Evolutionary conservation across 37 sponge, comb jelly and placozoan species (phyloP), one percentile per base, ranked within the genome.

Genomic region (Halichondria panicea): DNA sequence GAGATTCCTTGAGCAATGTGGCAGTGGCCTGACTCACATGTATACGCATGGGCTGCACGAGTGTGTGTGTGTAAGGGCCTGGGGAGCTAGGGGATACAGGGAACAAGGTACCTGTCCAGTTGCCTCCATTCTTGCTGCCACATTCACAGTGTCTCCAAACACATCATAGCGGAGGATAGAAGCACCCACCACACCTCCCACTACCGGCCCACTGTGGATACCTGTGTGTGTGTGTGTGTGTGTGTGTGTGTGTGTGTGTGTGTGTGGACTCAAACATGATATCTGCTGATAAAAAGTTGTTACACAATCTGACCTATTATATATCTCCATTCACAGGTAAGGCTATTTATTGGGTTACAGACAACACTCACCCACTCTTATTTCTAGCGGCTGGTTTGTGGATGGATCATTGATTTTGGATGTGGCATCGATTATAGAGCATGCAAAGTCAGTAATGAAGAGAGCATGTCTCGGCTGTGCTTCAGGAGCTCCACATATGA

Each of bases 91-190:
- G 13, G 52, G 15, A 48, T 18, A 15, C 15, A 48, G 11, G 11
- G 52, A 48, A 48, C 11, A 48, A 48, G 44, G n/a, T 43, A 84
- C 85, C 77, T 70, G 43, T 31, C 85, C 85, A 22, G 85, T 84
- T 3, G 77, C 72, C 70, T 84, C 85, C 85, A 84, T 84, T 53
- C 85, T 38, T 9, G 85, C 85, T 25, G 85, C 85, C 35, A 75
- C 66, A 70, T 84, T 84, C 48, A 84, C 85, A 3, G 85, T 84
- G 39, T 84, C 85, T 32, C 85, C 85, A 76, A 76, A 84, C 30
- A 84, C 85, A 70, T 84, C 85, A 45, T 84, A 84, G 2, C 85
- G 34, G 63, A 75, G 45, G 1, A 68, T 60, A 33, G 77, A 55
- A 11, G 70, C 34, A 5, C 85, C 85, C 39, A 84, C 85, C 15